Evolutionary conservation across 2,888 invertebrate species (phyloP).

Genomic region (Heliconius ismenius): DNA sequence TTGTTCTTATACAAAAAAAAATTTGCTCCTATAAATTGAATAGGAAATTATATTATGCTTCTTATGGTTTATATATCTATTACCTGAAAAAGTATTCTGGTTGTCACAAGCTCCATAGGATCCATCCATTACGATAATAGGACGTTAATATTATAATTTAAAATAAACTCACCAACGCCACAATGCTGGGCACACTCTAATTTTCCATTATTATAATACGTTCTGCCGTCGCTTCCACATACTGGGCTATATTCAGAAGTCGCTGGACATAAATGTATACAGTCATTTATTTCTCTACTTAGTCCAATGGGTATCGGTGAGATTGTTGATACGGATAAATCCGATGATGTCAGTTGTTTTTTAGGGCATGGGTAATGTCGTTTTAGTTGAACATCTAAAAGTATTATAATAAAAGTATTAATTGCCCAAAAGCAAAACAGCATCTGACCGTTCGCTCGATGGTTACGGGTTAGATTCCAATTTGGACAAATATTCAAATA

Average conservation of each 20-base stretch:
- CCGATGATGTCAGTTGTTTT: slow-evolving; percentile 6
- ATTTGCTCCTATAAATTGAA: no score
- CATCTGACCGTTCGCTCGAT: neutral
- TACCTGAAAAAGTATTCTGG: no score
- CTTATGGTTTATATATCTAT: no score
- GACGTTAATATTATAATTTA: neutral
- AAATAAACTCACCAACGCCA: slow-evolving; percentile 48
- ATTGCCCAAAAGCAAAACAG: neutral
- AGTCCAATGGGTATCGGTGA: slow-evolving; percentile 9
- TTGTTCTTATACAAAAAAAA: no score
- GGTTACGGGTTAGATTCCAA: neutral
- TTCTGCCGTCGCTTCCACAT: slow-evolving; percentile 46
- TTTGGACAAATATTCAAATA: neutral
- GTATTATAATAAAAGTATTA: neutral
- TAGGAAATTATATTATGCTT: no score
- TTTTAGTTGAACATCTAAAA: slow-evolving; percentile 41
- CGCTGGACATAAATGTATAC: slow-evolving; percentile 33
- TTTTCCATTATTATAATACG: slow-evolving; percentile 45
- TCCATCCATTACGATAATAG: no score
- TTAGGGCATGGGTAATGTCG: slow-evolving; percentile 39
- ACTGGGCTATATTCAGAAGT: slow-evolving; percentile 43
- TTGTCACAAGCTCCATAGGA: no score
- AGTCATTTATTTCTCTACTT: slow-evolving; percentile 14
- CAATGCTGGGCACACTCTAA: slow-evolving; percentile 46
- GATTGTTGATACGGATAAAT: slow-evolving; percentile 3